Base-by-base conservation (phyloP, 2,888 invertebrate genomes). In the Erebia palarica region DNA sequence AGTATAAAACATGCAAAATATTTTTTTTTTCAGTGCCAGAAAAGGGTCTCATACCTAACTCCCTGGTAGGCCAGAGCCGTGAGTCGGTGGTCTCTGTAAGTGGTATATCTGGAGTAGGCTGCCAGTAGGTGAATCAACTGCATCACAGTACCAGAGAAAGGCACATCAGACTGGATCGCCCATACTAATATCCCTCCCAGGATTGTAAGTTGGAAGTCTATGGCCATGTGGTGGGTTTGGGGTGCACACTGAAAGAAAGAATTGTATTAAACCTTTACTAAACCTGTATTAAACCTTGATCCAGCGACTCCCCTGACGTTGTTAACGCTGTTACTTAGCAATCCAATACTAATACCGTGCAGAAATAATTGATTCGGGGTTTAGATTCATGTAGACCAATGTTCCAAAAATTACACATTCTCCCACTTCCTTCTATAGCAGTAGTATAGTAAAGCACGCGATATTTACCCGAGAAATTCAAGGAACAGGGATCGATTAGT, bases 171-270 rank as follows among this genome's bases (percentile, higher is more conserved):
- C 73, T 94, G 94, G 72, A 95, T 88, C 3, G 95, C 87, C 94
- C 96, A 95, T 0, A 96, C 94, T 1, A 96, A 82, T 4, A 95
- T 81, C 0, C 96, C 95, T 16, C 95, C 95, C 4, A 96, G 77
- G 65, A 96, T 85, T 11, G 95, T 96, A 11, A 96, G 89, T 83
- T 96, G 96, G 94, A 96, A 95, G 81, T 96, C 96, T 77, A 96
- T 81, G 0, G 96, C 96, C 75, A 96, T 82, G 79, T 96, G 96
- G 81, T 96, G 95, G 0, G 96, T 96, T 86, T 96, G 96, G 0
- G 96, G 95, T 27, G 96, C 96, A 80, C 96, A 97, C 96, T 96
- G 86, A 87, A 88, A 60, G 49, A 59, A 36, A 18, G 47, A n/a
- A n/a, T 60, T 10, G 4, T 16, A 7, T 27, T 27, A 1, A 9